Base-by-base conservation (phyloP, 1,140 invertebrate genomes). In the Brachionus calyciflorus region DNA sequence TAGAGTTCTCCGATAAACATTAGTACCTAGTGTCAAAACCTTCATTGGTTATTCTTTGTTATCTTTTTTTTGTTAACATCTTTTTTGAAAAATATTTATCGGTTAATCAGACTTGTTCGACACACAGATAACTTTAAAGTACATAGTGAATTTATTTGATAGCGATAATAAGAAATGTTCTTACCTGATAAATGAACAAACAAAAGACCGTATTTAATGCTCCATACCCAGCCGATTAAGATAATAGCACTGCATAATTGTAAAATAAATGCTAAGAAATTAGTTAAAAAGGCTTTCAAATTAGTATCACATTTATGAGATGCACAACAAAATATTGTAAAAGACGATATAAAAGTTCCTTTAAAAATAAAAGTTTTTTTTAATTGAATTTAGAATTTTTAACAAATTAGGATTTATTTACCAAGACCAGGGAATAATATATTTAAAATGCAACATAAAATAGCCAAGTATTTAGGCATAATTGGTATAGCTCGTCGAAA, bases 181-280 rank as follows among this genome's bases (percentile, higher is more conserved):
- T 10, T 44, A 76, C 73, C 51, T 40, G 73, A 76, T 76, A 76
- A 48, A 33, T 76, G 51, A 30, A 76, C 33, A 44, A 76, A 60
- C 7, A 76, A 44, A 26, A 76, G 26, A 28, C 73, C 73, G 24
- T 55, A 57, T 41, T 55, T 41, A 17, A 76, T 76, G 19, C 49
- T 55, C 73, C 73, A 76, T 30, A 76, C 26, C 73, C 73, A 76
- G 37, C 73, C 73, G 21, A 76, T 28, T 5, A 76, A 12, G 12
- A 76, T 33, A 26, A 76, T 28, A 44, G 49, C 37, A 55, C 41
- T 76, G 40, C 37, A 41, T 46, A 41, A 46, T 26, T 76, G 73
- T 28, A 76, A 46, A 19, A 46, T 40, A 30, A 41, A 55, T 17
- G 73, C 73, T 3, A 76, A 10, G 41, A 76, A 21, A 26, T 76